Evolutionary conservation across 2,888 invertebrate genomes (phyloP).

Genomic region (Eupelmus urozonus): DNA sequence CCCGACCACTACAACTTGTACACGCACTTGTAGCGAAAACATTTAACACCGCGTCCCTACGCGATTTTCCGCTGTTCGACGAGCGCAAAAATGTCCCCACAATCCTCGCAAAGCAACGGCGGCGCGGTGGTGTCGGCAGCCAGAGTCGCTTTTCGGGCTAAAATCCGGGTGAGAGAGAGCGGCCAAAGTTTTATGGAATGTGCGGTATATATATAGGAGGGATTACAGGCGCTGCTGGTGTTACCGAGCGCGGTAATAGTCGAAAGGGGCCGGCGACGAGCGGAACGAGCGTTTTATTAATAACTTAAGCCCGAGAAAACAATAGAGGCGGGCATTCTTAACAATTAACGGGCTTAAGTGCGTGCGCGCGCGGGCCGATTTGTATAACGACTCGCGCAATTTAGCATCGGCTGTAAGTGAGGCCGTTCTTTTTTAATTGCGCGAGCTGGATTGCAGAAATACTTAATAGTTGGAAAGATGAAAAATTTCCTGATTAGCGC

Average conservation of each 20-base stretch:
- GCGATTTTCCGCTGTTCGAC: too few species aligned
- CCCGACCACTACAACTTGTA: background rate
- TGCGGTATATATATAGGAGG: slow-evolving; percentile 14
- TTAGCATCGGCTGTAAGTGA: background rate
- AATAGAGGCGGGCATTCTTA: slow-evolving; percentile 69
- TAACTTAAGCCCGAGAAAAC: slow-evolving; percentile 71
- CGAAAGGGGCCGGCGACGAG: slow-evolving; percentile 31
- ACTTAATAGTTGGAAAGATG: too few species aligned
- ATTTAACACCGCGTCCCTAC: background rate
- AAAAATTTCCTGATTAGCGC: too few species aligned
- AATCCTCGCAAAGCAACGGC: background rate
- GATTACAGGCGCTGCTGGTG: slow-evolving; percentile 35
- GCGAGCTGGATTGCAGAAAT: background rate
- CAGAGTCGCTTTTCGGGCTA: background rate
- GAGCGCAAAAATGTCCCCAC: background rate
- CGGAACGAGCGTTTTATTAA: slow-evolving; percentile 71
- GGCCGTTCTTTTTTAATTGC: background rate
- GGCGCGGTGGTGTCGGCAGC: too few species aligned
- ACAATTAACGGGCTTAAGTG: slow-evolving; percentile 70
- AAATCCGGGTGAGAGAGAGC: background rate
- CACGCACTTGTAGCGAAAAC: background rate
- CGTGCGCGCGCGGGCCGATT: slow-evolving; percentile 14
- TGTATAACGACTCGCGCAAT: slow-evolving; percentile 18
- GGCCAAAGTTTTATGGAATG: slow-evolving; percentile 29
- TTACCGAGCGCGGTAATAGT: background rate